A percentile compares a stretch with the other conserved stretches of the same genome.
These are phyloP conservation scores for Aplodontia rufa DNA, from an alignment of 2,113 vertebrate genomes.

Conservation along the genomic window DNA sequence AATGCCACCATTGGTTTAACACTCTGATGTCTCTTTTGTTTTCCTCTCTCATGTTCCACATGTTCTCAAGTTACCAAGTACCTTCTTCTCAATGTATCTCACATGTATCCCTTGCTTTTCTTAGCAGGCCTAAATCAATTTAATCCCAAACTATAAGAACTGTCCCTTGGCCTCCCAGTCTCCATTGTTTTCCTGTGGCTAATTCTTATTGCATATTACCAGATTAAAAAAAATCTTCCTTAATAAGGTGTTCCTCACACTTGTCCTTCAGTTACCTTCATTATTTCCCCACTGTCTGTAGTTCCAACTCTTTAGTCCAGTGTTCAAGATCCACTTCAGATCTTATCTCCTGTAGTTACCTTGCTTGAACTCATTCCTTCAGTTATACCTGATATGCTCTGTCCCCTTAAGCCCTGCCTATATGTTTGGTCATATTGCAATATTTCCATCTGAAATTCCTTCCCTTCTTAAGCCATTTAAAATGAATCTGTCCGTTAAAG, in stretches of 20 bases:
- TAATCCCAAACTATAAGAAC: not conserved
- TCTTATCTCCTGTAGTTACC: not conserved
- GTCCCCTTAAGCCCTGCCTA: not conserved
- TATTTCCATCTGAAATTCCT: slow-evolving; percentile 10
- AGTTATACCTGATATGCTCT: not conserved
- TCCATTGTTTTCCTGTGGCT: not conserved
- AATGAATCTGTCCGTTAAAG: not conserved
- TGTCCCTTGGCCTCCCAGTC: not conserved
- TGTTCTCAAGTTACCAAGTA: not conserved
- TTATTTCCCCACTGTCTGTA: not conserved
- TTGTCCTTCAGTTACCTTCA: not conserved
- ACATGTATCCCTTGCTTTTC: not conserved
- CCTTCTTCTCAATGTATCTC: not conserved
- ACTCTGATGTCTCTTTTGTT: not conserved
- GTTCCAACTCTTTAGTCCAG: not conserved
- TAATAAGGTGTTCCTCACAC: not conserved
- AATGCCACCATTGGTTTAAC: not conserved
- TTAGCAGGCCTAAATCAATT: not conserved
- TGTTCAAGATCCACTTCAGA: not conserved
- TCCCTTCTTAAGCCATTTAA: not conserved
- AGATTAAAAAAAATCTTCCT: not conserved
- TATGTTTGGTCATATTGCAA: not conserved
- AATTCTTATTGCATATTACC: not conserved
- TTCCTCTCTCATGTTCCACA: slow-evolving; percentile 7
- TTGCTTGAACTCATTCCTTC: not conserved